These are phyloP conservation scores for Conistra vaccinii DNA, from an alignment of 2,888 invertebrate species.

Conservation along the genomic window DNA sequence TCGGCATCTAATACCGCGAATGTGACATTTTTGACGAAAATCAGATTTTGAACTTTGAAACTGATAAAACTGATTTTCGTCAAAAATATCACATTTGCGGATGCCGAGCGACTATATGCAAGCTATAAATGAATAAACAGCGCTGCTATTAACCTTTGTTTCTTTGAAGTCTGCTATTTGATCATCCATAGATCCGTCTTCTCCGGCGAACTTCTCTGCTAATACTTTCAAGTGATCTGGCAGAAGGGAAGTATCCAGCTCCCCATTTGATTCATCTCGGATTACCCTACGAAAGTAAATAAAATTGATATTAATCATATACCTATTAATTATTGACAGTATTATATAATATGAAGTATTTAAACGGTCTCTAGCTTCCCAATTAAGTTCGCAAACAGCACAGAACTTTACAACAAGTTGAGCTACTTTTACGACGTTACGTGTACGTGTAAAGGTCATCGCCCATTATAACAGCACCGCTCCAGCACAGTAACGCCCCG, in stretches of 20 bases:
- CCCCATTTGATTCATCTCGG: constrained; percentile 75
- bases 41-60: too few species aligned
- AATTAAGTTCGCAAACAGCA: background rate
- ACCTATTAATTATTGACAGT: background rate
- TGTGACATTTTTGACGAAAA: too few species aligned
- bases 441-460: too few species aligned
- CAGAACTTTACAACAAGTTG: background rate
- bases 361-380: background rate
- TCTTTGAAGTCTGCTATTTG: constrained; percentile 82
- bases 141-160: constrained; percentile 75
- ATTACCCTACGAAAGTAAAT: constrained; percentile 76
- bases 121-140: background rate
- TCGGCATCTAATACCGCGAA: too few species aligned
- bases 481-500: too few species aligned
- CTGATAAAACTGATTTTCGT: too few species aligned
- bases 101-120: too few species aligned
- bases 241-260: constrained; percentile 79
- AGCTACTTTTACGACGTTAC: too few species aligned
- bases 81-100: too few species aligned
- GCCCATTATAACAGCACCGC: too few species aligned
- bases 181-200: constrained; percentile 78
- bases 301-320: background rate
- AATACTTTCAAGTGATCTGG: constrained; percentile 82
- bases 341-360: background rate
- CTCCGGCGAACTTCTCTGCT: constrained; percentile 79